A percentile compares a stretch with the other conserved stretches of the same genome.
These are phyloP conservation scores for Cantharis nigra DNA, from an alignment of 2,888 invertebrate genomes.

Conservation along the genomic window DNA sequence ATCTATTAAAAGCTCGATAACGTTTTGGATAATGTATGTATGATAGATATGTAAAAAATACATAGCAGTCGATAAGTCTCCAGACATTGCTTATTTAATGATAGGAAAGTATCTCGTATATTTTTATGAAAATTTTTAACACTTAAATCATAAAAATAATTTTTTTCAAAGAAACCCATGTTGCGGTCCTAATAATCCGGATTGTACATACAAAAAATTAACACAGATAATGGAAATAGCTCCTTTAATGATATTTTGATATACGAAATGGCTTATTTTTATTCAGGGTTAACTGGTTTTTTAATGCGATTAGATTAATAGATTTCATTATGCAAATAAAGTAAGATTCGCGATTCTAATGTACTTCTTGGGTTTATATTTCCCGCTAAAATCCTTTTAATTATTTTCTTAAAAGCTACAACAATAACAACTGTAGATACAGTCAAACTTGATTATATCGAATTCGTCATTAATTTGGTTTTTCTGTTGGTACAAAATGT, in stretches of 20 bases:
- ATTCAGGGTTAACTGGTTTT: slow-evolving; percentile 1
- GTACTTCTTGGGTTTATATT: neutral
- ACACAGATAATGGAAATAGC: neutral
- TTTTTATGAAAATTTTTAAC: too few relatives aligned
- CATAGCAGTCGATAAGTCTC: too few relatives aligned
- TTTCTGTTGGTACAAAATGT: too few relatives aligned
- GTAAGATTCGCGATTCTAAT: neutral
- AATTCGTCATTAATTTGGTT: too few relatives aligned
- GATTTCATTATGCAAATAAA: neutral
- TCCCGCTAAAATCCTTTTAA: neutral
- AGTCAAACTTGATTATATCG: too few relatives aligned
- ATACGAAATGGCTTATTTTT: neutral
- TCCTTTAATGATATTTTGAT: neutral
- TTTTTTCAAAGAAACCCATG: neutral
- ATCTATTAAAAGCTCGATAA: too few relatives aligned
- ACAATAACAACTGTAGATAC: too few relatives aligned
- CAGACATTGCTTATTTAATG: neutral
- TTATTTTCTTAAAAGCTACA: neutral
- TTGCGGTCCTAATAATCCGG: neutral
- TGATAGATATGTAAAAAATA: too few relatives aligned
- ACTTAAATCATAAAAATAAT: too few relatives aligned
- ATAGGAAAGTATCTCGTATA: neutral
- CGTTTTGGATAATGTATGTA: too few relatives aligned
- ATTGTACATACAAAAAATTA: neutral
- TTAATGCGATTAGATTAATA: neutral